Base-by-base conservation (phyloP, 1,140 invertebrate species). In the Linepithema humile region DNA sequence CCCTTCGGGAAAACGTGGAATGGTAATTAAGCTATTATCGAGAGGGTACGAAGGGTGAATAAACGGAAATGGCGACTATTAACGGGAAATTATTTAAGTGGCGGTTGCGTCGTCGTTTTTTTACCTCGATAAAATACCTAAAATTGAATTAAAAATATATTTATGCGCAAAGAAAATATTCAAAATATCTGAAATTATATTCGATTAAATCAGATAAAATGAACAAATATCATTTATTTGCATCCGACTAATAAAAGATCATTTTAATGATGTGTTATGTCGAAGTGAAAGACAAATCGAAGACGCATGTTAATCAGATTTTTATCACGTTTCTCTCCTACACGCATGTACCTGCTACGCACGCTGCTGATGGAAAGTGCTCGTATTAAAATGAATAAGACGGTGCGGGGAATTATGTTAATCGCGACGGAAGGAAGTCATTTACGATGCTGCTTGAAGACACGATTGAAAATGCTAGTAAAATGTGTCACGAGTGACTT, bases 1-100 rank as follows among this genome's bases (percentile, higher is more conserved):
- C 23, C 17, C 69, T 32, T 12, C 17, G 35, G 35, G 45, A 84
- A 85, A 60, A 59, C 57, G 29, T n/a, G n/a, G 48, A 40, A 84
- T 20, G 70, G 35, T 77, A 84, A 85, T 85, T 85, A 69, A 84
- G 82, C 26, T 50, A 48, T 48, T 83, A 57, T 77, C 48, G 32
- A 50, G n/a, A 50, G 20, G 35, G 2, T 50, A 62, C 67, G 17
- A 26, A 59, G 26, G 43, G 32, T 1, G 38, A 40, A 50, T 67
- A 65, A 48, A 69, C 62, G 75, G 50, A 80, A 80, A 80, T 80
- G 64, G 43, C 15, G 17, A 67, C 67, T 60, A 50, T 85, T 85
- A 85, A 59, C 85, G 26, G 83, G 9, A 60, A 77, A 85, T 85
- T 59, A 60, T 74, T 77, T 60, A 77, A 85, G 69, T 62, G 70